Base-by-base conservation (phyloP, 92 coral and sea anemone species). In the Parazoanthus atlanticus region DNA sequence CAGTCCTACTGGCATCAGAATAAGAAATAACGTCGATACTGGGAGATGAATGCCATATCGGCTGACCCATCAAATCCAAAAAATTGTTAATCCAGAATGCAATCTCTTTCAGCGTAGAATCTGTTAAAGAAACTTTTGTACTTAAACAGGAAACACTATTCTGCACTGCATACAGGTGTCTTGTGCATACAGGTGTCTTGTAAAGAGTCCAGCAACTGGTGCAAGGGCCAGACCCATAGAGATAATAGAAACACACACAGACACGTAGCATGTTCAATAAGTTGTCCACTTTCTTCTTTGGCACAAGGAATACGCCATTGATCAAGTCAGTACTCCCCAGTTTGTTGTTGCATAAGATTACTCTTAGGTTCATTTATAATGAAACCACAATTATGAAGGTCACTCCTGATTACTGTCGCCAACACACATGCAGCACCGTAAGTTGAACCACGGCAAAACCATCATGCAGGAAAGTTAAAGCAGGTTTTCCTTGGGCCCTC, bases 201-300 rank as follows among this genome's bases (percentile, higher is more conserved):
- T 91, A 67, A 85, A 88, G 36, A 91, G 86, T 64, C 94, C 86
- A 12, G 92, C 90, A 30, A 91, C 86, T 58, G 96, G 96, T 49
- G 90, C 93, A 28, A 93, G 88, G 9, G 92, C 93, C 33, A 91
- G 82, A 21, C 88, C 84, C 90, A 89, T 88, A 47, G 95, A 91
- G n/a, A 91, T 88, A 36, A 93, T 89, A 54, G 86, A 34, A 41
- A 84, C 61, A 30, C 73, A 86, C 23, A 8, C 4, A 0, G 32
- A 67, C 19, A n/a, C n/a, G n/a, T n/a, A n/a, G n/a, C n/a, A n/a
- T n/a, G n/a, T n/a, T n/a, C n/a, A n/a, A n/a, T n/a, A n/a, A n/a
- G n/a, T n/a, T n/a, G n/a, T n/a, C n/a, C n/a, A n/a, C n/a, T n/a
- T n/a, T n/a, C n/a, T n/a, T n/a, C n/a, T n/a, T n/a, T n/a, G n/a